These are phyloP conservation scores for Tetragonisca angustula DNA, from an alignment of 2,888 invertebrate species.

Conservation along the genomic window DNA sequence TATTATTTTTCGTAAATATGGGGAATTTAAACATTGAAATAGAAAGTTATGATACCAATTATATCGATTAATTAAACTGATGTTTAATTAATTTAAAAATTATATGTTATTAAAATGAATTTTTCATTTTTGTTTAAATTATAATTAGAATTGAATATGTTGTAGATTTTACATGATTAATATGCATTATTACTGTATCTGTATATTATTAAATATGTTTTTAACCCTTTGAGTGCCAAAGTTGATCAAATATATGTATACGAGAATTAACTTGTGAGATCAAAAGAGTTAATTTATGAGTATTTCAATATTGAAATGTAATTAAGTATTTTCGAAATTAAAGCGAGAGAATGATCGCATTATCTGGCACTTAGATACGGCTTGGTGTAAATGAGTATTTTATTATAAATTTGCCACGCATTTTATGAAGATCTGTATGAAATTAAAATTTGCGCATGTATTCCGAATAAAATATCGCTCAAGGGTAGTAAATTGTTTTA, in stretches of 20 bases:
- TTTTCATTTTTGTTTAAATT: neutral
- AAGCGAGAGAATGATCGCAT: neutral
- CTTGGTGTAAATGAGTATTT: too few relatives aligned
- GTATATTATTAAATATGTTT: neutral
- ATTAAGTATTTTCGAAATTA: neutral
- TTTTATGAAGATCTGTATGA: too few relatives aligned
- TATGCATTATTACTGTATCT: neutral
- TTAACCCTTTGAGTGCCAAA: neutral
- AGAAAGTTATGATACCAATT: neutral
- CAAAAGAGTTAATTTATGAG: neutral
- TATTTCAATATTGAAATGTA: neutral
- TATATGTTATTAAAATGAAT: neutral
- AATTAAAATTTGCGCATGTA: too few relatives aligned
- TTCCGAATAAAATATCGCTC: too few relatives aligned
- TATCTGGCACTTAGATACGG: neutral
- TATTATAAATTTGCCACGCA: too few relatives aligned
- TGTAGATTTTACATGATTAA: neutral
- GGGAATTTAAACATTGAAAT: neutral
- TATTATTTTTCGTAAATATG: neutral
- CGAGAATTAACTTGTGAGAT: neutral
- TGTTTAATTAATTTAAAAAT: neutral
- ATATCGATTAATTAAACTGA: constrained; percentile 6
- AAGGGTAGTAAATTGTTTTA: too few relatives aligned
- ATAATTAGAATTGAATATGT: neutral
- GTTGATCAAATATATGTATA: neutral